Base-by-base conservation (phyloP, 2,797 vertebrate genomes). In the Apodemus agrarius region DNA sequence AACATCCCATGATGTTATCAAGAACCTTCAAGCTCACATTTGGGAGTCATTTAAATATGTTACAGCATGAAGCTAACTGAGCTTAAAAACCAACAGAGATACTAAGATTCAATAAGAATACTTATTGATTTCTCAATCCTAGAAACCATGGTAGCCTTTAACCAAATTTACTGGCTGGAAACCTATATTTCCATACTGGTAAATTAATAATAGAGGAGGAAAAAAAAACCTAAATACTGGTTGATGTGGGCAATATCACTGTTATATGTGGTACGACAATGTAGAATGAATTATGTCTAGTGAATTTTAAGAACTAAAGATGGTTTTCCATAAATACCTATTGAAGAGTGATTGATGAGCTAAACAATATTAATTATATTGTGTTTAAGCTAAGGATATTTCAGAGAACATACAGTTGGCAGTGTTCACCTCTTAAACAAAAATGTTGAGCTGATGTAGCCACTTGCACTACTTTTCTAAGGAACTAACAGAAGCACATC, bases 361-460 rank as follows among this genome's bases (percentile, higher is more conserved):
- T 74, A 24, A 91, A 80, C 84, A 14, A 87, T 95, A 72, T 88
- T 88, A 49, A 19, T 85, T 76, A 89, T 72, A 93, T 91, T 95
- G 90, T 91, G 16, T 74, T 3, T 29, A 37, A 95, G 69, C 24
- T 89, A 40, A 81, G 67, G 87, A 89, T 57, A 86, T 76, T n/a
- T 26, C 74, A 91, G 52, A 37, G 1, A 52, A 84, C 0, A 74
- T 54, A 17, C 79, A 93, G 6, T 88, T 82, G 91, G 63, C 76
- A 75, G 3, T 59, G 69, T 88, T 6, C 43, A 49, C 46, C 92
- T 90, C 67, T 13, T 90, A 31, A 82, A 76, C 69, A 2, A 52
- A 79, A 65, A 72, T 65, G 17, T 82, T 93, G 49, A 13, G 31
- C 78, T 93, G 85, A 81, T 5, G 29, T 57, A 82, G 37, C 52